These are phyloP conservation scores for Orchesellides sinensis DNA, from an alignment of 2,888 invertebrate species.

Conservation along the genomic window DNA sequence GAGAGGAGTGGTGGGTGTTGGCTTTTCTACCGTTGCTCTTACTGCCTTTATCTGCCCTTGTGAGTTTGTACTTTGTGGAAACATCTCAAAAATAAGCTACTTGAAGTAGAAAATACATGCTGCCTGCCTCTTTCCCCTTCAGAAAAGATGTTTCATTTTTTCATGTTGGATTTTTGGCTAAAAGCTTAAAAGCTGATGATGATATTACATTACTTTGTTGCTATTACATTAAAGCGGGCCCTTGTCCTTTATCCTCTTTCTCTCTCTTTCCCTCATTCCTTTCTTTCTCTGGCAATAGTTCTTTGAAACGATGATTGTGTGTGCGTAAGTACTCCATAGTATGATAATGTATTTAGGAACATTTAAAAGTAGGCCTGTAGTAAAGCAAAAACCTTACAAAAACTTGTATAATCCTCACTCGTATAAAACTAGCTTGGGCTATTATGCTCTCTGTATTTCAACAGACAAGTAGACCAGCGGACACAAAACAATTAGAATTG, in stretches of 20 bases:
- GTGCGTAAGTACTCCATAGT: not conserved
- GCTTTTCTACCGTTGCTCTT: constrained; percentile 27
- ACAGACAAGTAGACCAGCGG: constrained; percentile 1
- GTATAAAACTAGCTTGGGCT: not conserved
- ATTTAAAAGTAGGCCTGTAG: not conserved
- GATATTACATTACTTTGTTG: constrained; percentile 47
- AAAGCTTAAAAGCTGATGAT: constrained; percentile 51
- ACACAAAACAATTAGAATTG: constrained; percentile 60
- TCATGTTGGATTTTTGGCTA: constrained; percentile 27
- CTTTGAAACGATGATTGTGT: constrained; percentile 2
- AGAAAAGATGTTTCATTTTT: constrained; percentile 38
- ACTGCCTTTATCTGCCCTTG: constrained; percentile 19
- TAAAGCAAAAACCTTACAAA: not conserved
- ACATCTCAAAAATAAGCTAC: constrained; percentile 8
- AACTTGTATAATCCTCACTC: not conserved
- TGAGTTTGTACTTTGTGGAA: constrained; percentile 15
- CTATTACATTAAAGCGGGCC: constrained; percentile 13
- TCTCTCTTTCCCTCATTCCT: constrained; percentile 17
- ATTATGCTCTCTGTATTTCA: not conserved
- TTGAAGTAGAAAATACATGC: constrained; percentile 14
- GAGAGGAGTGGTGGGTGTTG: constrained; percentile 37
- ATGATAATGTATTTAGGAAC: not conserved
- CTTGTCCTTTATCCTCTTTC: constrained; percentile 27
- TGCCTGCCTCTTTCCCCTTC: not conserved
- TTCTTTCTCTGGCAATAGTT: constrained; percentile 2